Evolutionary conservation across 2,113 vertebrate species (phyloP).

Genomic region (Sclerurus mexicanus): DNA sequence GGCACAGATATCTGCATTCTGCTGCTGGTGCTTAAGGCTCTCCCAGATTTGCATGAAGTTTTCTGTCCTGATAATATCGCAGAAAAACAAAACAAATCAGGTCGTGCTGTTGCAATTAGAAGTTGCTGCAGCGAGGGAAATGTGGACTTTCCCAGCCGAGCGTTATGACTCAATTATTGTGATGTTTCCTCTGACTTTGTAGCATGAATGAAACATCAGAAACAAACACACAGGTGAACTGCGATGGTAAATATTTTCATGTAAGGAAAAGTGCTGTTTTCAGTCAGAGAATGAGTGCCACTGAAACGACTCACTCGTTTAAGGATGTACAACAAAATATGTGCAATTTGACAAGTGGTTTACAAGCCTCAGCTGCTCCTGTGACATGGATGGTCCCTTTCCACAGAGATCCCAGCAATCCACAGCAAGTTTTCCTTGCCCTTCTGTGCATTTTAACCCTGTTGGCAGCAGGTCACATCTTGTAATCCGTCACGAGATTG

Average conservation of each 20-base stretch:
- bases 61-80: conserved; percentile 1
- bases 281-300: not conserved
- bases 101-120: not conserved
- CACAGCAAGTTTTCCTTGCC: rapidly evolving
- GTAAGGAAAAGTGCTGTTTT: not conserved
- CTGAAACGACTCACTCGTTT: not conserved
- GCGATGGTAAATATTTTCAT: not conserved
- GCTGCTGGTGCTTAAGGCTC: not conserved
- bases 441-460: not conserved
- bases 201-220: not conserved
- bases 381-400: rapidly evolving
- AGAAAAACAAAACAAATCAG: not conserved
- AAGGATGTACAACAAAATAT: not conserved
- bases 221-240: not conserved
- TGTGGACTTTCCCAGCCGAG: conserved; percentile 19
- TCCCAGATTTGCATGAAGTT: conserved; percentile 16
- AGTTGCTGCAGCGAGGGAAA: not conserved
- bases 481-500: not conserved
- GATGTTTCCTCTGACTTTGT: not conserved
- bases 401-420: no score
- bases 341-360: rapidly evolving
- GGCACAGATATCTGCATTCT: not conserved
- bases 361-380: not conserved
- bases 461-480: not conserved
- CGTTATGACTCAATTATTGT: conserved; percentile 21